Evolutionary conservation across 2,113 vertebrate genomes (phyloP).

Genomic region (Aldabrachelys gigantea): DNA sequence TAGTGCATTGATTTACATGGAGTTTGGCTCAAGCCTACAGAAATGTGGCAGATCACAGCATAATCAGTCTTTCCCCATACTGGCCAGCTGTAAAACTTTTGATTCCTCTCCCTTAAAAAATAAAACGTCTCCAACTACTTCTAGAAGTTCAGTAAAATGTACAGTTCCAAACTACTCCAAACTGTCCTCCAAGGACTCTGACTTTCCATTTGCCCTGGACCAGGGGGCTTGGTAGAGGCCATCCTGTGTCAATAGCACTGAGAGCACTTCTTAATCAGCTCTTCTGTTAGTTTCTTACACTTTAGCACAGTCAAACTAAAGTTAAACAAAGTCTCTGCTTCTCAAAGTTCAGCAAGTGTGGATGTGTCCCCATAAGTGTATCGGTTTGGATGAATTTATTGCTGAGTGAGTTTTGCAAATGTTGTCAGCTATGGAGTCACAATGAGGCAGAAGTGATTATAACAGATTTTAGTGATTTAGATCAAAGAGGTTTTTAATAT

Average conservation of each 20-base stretch:
- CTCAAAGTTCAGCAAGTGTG: not conserved
- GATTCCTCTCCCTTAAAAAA: not conserved
- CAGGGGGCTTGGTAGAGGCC: not conserved
- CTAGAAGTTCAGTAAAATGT: not conserved
- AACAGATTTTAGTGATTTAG: too few relatives aligned
- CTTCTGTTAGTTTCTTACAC: rapidly evolving
- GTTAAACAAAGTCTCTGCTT: not conserved
- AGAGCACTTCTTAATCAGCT: not conserved
- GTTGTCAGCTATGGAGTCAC: too few relatives aligned
- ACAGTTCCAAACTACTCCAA: not conserved
- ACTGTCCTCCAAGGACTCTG: not conserved
- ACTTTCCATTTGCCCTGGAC: not conserved
- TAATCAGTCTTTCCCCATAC: not conserved
- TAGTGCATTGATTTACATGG: not conserved
- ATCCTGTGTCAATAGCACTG: rapidly evolving
- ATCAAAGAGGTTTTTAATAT: too few relatives aligned
- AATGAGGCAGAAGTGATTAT: too few relatives aligned
- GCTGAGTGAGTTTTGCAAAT: too few relatives aligned
- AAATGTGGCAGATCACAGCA: not conserved
- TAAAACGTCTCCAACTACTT: not conserved
- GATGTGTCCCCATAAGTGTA: too few relatives aligned
- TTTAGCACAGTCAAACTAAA: not conserved
- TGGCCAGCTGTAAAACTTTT: not conserved
- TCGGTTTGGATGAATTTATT: too few relatives aligned
- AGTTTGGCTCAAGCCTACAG: not conserved